These are phyloP conservation scores for Siniperca obscura DNA, from an alignment of 2,797 vertebrate genomes.

Conservation along the genomic window DNA sequence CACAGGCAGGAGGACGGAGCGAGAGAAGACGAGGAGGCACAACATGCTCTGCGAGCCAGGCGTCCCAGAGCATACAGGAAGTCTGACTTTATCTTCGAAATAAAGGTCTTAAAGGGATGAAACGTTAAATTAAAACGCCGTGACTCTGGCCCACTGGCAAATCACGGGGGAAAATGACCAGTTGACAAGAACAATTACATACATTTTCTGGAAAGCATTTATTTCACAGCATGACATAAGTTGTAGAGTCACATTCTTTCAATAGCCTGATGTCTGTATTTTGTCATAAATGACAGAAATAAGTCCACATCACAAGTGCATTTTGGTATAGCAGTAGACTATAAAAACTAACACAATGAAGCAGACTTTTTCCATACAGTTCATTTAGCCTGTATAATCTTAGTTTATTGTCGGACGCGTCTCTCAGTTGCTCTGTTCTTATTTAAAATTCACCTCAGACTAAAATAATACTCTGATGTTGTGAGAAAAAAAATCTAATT, in stretches of 20 bases:
- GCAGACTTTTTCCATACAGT: neutral
- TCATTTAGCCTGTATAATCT: neutral
- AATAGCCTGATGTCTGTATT: neutral
- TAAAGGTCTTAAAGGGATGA: conserved; percentile 4
- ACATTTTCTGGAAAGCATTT: neutral
- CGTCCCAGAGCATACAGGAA: neutral
- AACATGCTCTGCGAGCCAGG: neutral
- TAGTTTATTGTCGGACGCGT: neutral
- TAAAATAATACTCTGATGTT: neutral
- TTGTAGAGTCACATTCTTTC: no score
- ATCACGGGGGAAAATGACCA: neutral
- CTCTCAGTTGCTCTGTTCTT: neutral
- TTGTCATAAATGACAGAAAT: no score
- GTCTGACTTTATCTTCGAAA: neutral
- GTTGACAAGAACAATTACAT: neutral
- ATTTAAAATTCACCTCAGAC: neutral
- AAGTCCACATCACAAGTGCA: neutral
- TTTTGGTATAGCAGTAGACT: neutral
- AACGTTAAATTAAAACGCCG: neutral
- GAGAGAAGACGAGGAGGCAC: no score
- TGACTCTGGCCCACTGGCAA: neutral
- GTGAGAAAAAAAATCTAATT: no score
- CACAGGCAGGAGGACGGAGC: no score
- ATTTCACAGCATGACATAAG: neutral
- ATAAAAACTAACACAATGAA: neutral